Evolutionary conservation across 2,113 vertebrate genomes (phyloP), one percentile per base, ranked within the genome.

Genomic region (Phyllopteryx taeniolatus): DNA sequence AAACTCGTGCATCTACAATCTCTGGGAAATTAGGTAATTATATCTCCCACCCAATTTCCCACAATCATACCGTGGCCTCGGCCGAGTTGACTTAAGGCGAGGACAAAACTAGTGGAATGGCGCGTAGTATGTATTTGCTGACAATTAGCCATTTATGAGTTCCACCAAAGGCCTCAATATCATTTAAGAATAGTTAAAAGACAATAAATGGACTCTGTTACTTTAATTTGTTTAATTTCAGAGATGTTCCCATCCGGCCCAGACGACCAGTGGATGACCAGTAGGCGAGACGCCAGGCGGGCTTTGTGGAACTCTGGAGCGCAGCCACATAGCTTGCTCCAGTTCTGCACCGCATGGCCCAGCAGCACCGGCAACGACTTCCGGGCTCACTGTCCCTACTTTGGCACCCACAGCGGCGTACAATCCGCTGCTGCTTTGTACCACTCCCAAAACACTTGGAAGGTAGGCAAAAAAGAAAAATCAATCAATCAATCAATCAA

Each of bases 401-500:
- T 63, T 17, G 71, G 81, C 73, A 77, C 87, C 88, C 88, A 84
- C 87, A 15, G 72, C 0, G 31, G 61, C 84, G 80, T 75, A 47
- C 70, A 66, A 60, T 54, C 71, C 4, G 83, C 90, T 71, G 77
- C 77, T 6, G 78, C 77, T 72, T 88, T 89, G 91, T 76, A 60
- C 77, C 89, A 85, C 73, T 73, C 80, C 47, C 57, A 81, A 71
- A 82, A 81, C 46, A 20, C 64, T 72, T 84, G 84, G 78, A 90
- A 93, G 94, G 94, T 95, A 94, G 20, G 87, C 15, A 2, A 19
- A 5, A n/a, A n/a, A n/a, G n/a, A n/a, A n/a, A n/a, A n/a, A n/a
- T n/a, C n/a, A n/a, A n/a, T n/a, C n/a, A n/a, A n/a, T n/a, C n/a
- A n/a, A n/a, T n/a, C n/a, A n/a, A n/a, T 31, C 57, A 27, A 19